phyloP scores from a whole-genome alignment of 2,113 vertebrate species.

The Lamprologus sp. region DNA sequence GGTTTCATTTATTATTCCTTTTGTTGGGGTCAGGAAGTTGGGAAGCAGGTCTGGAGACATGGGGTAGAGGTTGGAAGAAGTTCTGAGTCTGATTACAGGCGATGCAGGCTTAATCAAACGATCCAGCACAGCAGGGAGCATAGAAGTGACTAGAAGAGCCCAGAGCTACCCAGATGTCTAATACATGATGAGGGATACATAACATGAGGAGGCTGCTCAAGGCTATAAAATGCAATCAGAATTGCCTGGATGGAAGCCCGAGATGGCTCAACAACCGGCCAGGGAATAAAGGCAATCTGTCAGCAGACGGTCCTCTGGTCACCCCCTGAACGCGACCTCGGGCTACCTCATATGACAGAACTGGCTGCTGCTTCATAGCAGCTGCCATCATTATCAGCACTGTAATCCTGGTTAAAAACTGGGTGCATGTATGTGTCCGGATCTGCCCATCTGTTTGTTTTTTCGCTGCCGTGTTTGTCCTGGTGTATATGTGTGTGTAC shows the following conservation, averaged over 20 bases:
- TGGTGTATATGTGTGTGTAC: conserved; percentile 22
- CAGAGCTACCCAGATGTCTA: conserved; percentile 50
- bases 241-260: conserved; percentile 29
- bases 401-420: background rate
- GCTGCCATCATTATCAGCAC: background rate
- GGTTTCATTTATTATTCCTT: background rate
- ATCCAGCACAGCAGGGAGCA: conserved; percentile 22
- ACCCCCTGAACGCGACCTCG: conserved; percentile 3
- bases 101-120: conserved; percentile 49
- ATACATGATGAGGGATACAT: conserved; percentile 18
- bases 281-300: background rate
- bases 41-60: background rate
- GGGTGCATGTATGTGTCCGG: background rate
- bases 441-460: conserved; percentile 27
- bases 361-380: background rate
- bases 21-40: background rate
- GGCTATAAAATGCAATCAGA: conserved; percentile 46
- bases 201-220: conserved; percentile 16
- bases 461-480: background rate
- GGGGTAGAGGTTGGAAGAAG: background rate
- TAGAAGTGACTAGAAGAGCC: conserved; percentile 30
- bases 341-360: background rate
- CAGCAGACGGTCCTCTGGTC: background rate
- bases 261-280: conserved; percentile 23
- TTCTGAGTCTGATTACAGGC: conserved; percentile 4